Base-by-base conservation (phyloP, 2,888 invertebrate species). In the Antitype chi region DNA sequence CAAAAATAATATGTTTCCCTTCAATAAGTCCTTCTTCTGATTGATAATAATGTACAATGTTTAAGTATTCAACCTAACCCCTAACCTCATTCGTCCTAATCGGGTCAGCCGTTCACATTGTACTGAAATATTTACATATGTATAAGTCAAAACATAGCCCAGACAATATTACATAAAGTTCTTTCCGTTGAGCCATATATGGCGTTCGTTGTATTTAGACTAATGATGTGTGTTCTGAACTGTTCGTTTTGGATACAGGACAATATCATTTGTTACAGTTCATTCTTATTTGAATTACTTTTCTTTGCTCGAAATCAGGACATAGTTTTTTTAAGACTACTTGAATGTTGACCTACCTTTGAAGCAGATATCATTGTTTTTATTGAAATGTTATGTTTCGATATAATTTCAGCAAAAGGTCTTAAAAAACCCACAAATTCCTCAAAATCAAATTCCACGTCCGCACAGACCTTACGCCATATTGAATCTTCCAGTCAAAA, bases 61-160 rank as follows among this genome's bases (percentile, higher is more conserved):
- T 62, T 49, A 25, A 59, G 47, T 66, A 84, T 75, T 80, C 49
- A 60, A 55, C 32, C 20, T 70, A 53, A 70, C 63, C 52, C 49
- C 23, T 70, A 67, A 17, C 69, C 70, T 43, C 59, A 63, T 66
- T 73, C 55, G 15, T 25, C 52, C 67, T 49, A 85, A 83, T 74
- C 70, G 73, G 70, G 82, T 85, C 74, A 84, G 49, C n/a, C 55
- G 38, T 84, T 79, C 59, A 62, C 60, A 76, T 70, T 75, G 60
- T 62, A 72, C 63, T 76, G 70, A 64, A 73, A 53, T 4, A 66
- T 85, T 71, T 69, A 71, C 81, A 74, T 84, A 75, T 70, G 38
- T 63, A 74, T 82, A 47, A 23, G 11, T 47, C 43, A 47, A 60
- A 43, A 28, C 2, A 47, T 57, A 59, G n/a, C n/a, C 11, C 66